Conservation (phyloP, 1,140 invertebrate genomes). For the Panagrolaimus sp. region DNA sequence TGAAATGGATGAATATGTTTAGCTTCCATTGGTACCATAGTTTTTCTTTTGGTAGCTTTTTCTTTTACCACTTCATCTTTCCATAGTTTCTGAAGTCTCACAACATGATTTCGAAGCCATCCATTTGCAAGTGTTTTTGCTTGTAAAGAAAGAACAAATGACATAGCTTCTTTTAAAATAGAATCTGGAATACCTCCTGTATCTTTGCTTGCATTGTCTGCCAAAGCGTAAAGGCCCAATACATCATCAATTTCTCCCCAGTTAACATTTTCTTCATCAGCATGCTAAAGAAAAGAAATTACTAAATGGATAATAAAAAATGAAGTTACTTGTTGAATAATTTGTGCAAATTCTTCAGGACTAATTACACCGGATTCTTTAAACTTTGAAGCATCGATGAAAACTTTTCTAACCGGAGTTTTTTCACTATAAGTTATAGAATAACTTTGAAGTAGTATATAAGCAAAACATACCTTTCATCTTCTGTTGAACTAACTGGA, state of each 20-base stretch:
- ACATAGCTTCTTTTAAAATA: conserved; percentile 12
- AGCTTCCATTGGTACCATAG: conserved; percentile 6
- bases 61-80: not conserved
- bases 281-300: too few species aligned
- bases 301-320: too few species aligned
- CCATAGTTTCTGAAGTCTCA: not conserved
- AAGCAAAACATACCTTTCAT: too few species aligned
- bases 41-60: not conserved
- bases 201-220: not conserved
- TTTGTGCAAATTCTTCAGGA: too few species aligned
- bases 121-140: not conserved
- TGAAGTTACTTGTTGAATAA: too few species aligned
- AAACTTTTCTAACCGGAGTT: too few species aligned
- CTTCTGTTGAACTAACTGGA: too few species aligned
- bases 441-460: too few species aligned
- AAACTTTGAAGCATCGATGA: too few species aligned
- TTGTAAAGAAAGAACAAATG: not conserved
- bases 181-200: not conserved
- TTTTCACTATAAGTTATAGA: too few species aligned
- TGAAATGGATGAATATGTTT: not conserved
- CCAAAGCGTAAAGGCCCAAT: not conserved
- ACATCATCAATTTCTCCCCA: not conserved
- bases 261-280: not conserved
- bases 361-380: too few species aligned
- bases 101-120: conserved; percentile 1